These are phyloP conservation scores for Petrolisthes manimaculis DNA, from an alignment of 2,888 invertebrate genomes.

Conservation along the genomic window DNA sequence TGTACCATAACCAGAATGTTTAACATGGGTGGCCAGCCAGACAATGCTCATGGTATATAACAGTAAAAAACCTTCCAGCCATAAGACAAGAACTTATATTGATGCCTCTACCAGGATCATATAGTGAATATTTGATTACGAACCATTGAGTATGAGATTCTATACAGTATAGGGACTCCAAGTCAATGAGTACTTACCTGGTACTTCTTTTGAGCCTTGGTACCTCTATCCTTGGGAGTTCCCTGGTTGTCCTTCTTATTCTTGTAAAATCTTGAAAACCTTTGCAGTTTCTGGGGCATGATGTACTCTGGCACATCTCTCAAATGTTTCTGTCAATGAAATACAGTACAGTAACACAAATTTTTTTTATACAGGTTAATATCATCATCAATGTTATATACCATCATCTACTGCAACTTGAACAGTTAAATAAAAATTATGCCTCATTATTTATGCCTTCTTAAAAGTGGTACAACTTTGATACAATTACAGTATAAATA, in stretches of 20 bases:
- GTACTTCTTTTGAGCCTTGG: slow-evolving; percentile 31
- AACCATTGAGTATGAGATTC: background rate
- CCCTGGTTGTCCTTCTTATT: slow-evolving; percentile 28
- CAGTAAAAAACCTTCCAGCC: no score
- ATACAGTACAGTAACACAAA: background rate
- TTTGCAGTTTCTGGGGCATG: slow-evolving; percentile 31
- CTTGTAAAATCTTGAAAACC: slow-evolving; percentile 14
- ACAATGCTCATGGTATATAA: no score
- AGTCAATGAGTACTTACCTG: slow-evolving; percentile 5
- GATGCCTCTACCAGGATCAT: no score
- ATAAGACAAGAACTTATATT: no score
- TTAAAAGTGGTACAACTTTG: background rate
- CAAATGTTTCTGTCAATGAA: slow-evolving; percentile 80
- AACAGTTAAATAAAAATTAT: background rate
- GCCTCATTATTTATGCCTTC: background rate
- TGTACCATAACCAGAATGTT: no score
- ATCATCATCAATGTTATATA: background rate
- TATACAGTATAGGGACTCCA: background rate
- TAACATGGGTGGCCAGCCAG: no score
- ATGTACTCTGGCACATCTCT: slow-evolving; percentile 92
- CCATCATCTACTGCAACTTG: no score
- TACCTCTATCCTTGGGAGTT: slow-evolving; percentile 9
- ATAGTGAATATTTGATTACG: no score
- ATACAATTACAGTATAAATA: background rate
- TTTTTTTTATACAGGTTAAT: background rate